A percentile compares a stretch with the other conserved stretches of the same genome.
These are phyloP conservation scores for Brachionus asplanchnoidis DNA, from an alignment of 1,140 invertebrate genomes.

Conservation along the genomic window DNA sequence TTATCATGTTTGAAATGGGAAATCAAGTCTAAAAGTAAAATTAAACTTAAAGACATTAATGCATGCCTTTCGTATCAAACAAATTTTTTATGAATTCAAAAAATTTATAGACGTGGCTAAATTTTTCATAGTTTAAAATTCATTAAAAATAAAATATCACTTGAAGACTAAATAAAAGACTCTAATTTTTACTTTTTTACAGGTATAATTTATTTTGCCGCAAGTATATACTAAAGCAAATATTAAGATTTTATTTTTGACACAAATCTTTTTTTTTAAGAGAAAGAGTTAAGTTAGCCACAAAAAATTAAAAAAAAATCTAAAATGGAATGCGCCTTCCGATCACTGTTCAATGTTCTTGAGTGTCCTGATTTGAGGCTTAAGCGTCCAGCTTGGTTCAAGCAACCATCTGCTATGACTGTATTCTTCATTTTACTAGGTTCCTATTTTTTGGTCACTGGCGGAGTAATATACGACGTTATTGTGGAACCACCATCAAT, in stretches of 20 bases:
- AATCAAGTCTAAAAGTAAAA: too few species aligned
- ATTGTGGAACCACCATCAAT: conserved; percentile 96
- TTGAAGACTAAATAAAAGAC: background rate
- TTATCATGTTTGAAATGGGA: too few species aligned
- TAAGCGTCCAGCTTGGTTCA: conserved; percentile 81
- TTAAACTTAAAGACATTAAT: too few species aligned
- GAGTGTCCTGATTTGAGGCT: conserved; percentile 87
- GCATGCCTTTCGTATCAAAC: too few species aligned
- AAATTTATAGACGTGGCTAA: too few species aligned
- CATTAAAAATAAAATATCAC: background rate
- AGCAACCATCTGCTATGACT: conserved; percentile 84
- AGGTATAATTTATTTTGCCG: background rate
- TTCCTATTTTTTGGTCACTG: conserved; percentile 95
- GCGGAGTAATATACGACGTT: conserved; percentile 96
- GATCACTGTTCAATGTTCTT: conserved; percentile 73
- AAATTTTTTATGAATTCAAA: too few species aligned
- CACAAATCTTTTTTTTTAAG: background rate
- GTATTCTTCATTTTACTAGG: conserved; percentile 81
- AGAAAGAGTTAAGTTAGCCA: background rate
- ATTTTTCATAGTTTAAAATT: background rate
- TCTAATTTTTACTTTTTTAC: background rate
- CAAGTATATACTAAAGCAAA: background rate
- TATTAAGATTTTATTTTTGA: background rate
- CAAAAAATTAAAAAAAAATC: background rate
- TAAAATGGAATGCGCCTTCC: conserved; percentile 71